Conservation (phyloP, 2,888 invertebrate species). For the Pollenia labialis region DNA sequence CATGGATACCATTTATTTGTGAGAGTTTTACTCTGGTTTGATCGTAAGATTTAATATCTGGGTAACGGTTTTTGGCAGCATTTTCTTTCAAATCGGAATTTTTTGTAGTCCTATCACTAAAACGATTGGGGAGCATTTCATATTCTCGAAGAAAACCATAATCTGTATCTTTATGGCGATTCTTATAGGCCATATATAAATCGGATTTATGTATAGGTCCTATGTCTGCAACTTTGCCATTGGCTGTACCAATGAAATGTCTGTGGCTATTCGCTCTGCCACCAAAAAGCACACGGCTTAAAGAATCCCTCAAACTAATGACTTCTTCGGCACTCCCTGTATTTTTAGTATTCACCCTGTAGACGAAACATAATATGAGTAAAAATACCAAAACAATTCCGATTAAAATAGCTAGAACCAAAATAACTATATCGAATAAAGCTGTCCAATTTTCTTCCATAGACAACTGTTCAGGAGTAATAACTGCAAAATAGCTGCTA, state of each 20-base stretch:
- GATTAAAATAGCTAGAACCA: conserved; percentile 88
- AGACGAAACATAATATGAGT: conserved; percentile 87
- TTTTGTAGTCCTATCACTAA: conserved; percentile 93
- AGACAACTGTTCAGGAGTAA: conserved; percentile 86
- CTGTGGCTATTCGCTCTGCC: conserved; percentile 86
- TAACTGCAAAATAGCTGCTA: conserved; percentile 90
- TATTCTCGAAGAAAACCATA: conserved; percentile 96
- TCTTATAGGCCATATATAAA: conserved; percentile 90
- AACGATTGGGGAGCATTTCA: conserved; percentile 94
- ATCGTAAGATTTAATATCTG: conserved; percentile 96
- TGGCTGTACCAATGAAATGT: conserved; percentile 86
- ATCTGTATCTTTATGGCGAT: conserved; percentile 93
- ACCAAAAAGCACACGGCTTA: conserved; percentile 84
- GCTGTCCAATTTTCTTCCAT: conserved; percentile 79
- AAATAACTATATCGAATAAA: conserved; percentile 87
- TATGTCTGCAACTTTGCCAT: conserved; percentile 91
- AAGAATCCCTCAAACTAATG: conserved; percentile 88
- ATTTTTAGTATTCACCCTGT: conserved; percentile 87
- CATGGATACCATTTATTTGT: conserved; percentile 90
- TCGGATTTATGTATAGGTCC: conserved; percentile 91
- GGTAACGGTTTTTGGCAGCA: conserved; percentile 94
- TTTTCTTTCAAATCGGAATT: conserved; percentile 95
- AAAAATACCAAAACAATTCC: conserved; percentile 87
- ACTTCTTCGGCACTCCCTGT: conserved; percentile 88
- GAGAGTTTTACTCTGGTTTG: conserved; percentile 94